Evolutionary conservation across 2,113 vertebrate genomes (phyloP).

Genomic region (Salvelinus sp.): DNA sequence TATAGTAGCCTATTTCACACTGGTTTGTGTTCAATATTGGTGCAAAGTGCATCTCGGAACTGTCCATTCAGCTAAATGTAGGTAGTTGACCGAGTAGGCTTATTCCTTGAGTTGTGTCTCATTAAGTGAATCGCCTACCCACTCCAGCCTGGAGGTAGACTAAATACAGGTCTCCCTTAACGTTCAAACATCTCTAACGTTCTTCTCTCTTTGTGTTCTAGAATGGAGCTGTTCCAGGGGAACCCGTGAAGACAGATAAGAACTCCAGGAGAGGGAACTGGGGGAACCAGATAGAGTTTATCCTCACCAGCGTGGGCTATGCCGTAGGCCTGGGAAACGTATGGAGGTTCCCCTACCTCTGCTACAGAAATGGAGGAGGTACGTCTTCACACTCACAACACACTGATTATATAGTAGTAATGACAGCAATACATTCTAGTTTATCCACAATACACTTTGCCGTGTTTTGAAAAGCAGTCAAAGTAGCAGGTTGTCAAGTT

Average conservation of each 20-base stretch:
- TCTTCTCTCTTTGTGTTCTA: slow-evolving; percentile 61
- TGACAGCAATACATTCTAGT: background rate
- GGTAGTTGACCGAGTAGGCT: background rate
- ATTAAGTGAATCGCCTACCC: too few relatives aligned
- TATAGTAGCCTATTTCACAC: too few relatives aligned
- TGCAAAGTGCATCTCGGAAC: too few relatives aligned
- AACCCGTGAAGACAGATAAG: slow-evolving; percentile 88
- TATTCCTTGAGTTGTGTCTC: too few relatives aligned
- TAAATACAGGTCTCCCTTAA: too few relatives aligned
- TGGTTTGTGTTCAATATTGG: too few relatives aligned
- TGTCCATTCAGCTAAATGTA: background rate
- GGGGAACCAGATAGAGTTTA: slow-evolving; percentile 98
- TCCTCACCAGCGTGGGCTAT: slow-evolving; percentile 97
- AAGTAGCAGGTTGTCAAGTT: background rate
- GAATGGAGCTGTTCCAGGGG: slow-evolving; percentile 96
- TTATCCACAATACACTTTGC: background rate
- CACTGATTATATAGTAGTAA: too few relatives aligned
- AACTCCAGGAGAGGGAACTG: slow-evolving; percentile 93
- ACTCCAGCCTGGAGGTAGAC: too few relatives aligned
- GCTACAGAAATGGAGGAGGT: slow-evolving; percentile 99
- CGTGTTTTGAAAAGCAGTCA: background rate
- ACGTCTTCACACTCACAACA: background rate
- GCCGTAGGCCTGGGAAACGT: slow-evolving; percentile 98
- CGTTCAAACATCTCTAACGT: background rate
- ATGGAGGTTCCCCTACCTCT: slow-evolving; percentile 99